Evolutionary conservation across 2,888 invertebrate genomes (phyloP).

Genomic region (Ornithoptera alexandrae): DNA sequence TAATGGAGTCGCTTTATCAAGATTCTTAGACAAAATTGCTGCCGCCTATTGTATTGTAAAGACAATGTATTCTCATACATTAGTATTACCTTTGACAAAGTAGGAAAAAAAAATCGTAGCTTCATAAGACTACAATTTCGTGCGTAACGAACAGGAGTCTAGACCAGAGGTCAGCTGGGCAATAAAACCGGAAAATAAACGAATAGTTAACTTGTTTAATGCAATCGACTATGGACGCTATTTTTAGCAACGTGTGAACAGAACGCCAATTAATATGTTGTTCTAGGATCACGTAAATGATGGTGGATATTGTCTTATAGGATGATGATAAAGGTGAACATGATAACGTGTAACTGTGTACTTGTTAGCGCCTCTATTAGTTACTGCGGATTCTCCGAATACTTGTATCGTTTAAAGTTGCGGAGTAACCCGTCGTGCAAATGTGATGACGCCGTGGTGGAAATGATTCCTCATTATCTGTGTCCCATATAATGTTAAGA

Average conservation of each 20-base stretch:
- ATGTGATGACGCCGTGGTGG: too few species aligned
- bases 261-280: slow-evolving; percentile 43
- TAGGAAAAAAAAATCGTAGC: not conserved
- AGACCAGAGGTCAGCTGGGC: slow-evolving; percentile 46
- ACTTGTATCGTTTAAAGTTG: too few species aligned
- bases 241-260: slow-evolving; percentile 56
- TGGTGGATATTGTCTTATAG: slow-evolving; percentile 3
- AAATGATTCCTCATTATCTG: too few species aligned
- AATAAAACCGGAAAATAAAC: slow-evolving; percentile 42
- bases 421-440: too few species aligned
- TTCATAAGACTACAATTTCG: not conserved
- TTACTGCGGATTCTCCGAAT: too few species aligned
- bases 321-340: too few species aligned
- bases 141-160: slow-evolving; percentile 35
- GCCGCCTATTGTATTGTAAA: not conserved
- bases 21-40: not conserved
- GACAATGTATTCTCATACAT: not conserved
- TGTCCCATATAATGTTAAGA: too few species aligned
- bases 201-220: slow-evolving; percentile 36
- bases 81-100: not conserved
- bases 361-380: too few species aligned
- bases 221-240: slow-evolving; percentile 40
- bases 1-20: slow-evolving; percentile 1
- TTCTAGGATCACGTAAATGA: slow-evolving; percentile 34
- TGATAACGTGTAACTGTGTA: too few species aligned